Evolutionary conservation across 2,888 invertebrate species (phyloP), one percentile per base, ranked within the genome.

Genomic region (Hololepta plana): DNA sequence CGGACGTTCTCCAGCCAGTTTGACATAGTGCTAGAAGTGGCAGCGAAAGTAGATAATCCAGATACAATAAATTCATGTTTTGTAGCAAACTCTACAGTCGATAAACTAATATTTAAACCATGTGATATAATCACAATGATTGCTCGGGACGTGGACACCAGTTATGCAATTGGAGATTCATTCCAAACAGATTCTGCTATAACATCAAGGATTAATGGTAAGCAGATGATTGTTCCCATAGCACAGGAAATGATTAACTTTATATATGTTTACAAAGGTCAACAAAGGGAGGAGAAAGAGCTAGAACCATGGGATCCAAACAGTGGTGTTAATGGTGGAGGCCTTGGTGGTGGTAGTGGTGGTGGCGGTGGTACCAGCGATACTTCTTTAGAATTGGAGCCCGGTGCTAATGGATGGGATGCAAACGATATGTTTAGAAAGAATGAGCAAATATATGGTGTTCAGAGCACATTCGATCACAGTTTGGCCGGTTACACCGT

Each of bases 341-440:
- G n/a, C n/a, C n/a, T n/a, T n/a, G n/a, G n/a, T n/a, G n/a, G n/a
- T n/a, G n/a, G n/a, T n/a, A n/a, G n/a, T n/a, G n/a, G n/a, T n/a
- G n/a, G n/a, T n/a, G n/a, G n/a, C n/a, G n/a, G n/a, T n/a, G n/a
- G n/a, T n/a, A n/a, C n/a, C n/a, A n/a, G n/a, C 42, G 62, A 64
- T 23, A 61, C 67, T 14, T 62, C 71, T 30, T 57, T 67, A 37
- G 79, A 79, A 40, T 53, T 81, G 30, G 80, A 80, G 46, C 64
- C 71, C 39, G 68, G 71, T 37, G 68, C 75, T 55, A 90, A 90
- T 61, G 95, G 95, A 31, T 96, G 96, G 95, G 87, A 91, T 60
- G 79, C 81, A 2, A 74, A 80, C 53, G 93, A 95, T 40, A 96
- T 96, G 95, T 96, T 96, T 58, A 67, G 76, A 37, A 84, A 77